A percentile compares a stretch with the other conserved stretches of the same genome.
Evolutionary conservation across 1,140 invertebrate species (phyloP).

Genomic region (Zaprionus tsacasi): DNA sequence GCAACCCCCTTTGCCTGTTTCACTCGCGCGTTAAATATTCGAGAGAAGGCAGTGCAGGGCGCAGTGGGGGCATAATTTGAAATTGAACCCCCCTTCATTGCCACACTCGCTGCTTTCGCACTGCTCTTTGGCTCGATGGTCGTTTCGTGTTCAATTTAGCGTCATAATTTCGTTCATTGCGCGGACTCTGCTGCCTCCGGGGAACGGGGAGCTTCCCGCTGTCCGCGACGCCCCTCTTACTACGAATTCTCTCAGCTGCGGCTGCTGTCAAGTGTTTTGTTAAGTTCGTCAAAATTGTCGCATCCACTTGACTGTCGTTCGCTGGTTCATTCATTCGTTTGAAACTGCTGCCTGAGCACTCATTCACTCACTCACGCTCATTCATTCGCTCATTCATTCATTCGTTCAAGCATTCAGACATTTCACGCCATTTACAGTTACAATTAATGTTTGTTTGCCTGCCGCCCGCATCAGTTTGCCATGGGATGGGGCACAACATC

Average conservation of each 20-base stretch:
- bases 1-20: constrained; percentile 37
- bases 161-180: constrained; percentile 82
- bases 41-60: neutral
- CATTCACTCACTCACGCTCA: constrained; percentile 33
- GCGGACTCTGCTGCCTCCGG: constrained; percentile 47
- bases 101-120: constrained; percentile 43
- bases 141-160: constrained; percentile 82
- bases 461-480: constrained; percentile 56
- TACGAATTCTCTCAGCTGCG: constrained; percentile 17
- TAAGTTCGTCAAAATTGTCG: constrained; percentile 82
- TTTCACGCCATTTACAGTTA: constrained; percentile 80
- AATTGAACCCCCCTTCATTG: constrained; percentile 46
- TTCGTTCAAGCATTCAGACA: constrained; percentile 48
- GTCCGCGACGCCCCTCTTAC: neutral
- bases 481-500: constrained; percentile 41
- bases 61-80: constrained; percentile 49
- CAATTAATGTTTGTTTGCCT: constrained; percentile 79
- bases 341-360: constrained; percentile 27
- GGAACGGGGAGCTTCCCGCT: neutral
- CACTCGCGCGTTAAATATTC: constrained; percentile 77
- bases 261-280: constrained; percentile 78
- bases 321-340: constrained; percentile 37
- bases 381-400: constrained; percentile 54
- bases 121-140: constrained; percentile 74
- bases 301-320: constrained; percentile 58